Evolutionary conservation across 2,113 vertebrate species (phyloP), one percentile per base, ranked within the genome.

Genomic region (Paralichthys olivaceus): DNA sequence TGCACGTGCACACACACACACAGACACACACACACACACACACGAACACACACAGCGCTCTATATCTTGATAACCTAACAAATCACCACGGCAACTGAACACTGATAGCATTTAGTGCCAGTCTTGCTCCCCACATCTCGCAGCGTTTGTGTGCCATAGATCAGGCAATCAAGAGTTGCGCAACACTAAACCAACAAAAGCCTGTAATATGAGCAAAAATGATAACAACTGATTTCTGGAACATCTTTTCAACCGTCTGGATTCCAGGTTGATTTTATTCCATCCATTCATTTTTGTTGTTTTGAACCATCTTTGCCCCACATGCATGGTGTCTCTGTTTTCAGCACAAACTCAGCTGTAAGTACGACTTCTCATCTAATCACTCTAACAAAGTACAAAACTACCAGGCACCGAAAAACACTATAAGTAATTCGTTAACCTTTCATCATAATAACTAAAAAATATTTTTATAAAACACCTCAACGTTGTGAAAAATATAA

Each of bases 21-120:
- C 19, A 49, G 17, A 14, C 69, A 43, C 43, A 54, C 57, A 23
- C 53, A 62, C 57, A 14, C 69, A 43, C 43, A 54, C 57, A 23
- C 53, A 62, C 57, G n/a, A n/a, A 58, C 40, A 15, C 43, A 66
- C 58, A 76, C 43, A 84, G 54, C 9, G 4, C 68, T 75, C 69
- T 83, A 45, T 64, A 51, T 85, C 77, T 80, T 69, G 40, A 81
- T 75, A 84, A 83, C 61, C 66, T 75, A 82, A 69, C 56, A 81
- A 80, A 90, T 93, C 92, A 81, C 91, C 92, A 92, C 26, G 81
- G 89, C 88, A 92, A 92, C 91, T 62, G 79, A 84, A 81, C 83
- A 77, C 67, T 69, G 75, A 65, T 45, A 37, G 34, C 82, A 85
- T 76, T 85, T 79, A 71, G 63, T 78, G 66, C 61, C 80, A 62